These are phyloP conservation scores for Drosophila kokeensis DNA, from an alignment of 2,888 invertebrate genomes.

Conservation along the genomic window DNA sequence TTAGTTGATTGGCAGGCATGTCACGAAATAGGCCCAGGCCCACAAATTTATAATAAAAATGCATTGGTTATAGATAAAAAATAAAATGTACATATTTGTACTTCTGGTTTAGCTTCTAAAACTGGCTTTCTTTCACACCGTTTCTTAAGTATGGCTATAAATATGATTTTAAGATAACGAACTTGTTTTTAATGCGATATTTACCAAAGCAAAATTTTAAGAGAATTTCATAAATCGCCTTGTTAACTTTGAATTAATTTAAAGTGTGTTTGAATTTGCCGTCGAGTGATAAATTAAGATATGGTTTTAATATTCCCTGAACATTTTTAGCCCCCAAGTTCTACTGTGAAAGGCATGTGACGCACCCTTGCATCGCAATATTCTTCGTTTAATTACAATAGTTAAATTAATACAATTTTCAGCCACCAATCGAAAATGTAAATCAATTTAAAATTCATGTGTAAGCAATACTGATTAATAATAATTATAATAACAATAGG, in stretches of 20 bases:
- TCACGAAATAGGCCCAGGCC: constrained; percentile 9
- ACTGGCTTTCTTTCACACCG: constrained; percentile 49
- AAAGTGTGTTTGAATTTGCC: constrained; percentile 45
- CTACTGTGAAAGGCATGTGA: neutral
- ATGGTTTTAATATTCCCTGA: neutral
- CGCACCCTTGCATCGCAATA: neutral
- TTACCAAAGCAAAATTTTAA: constrained; percentile 25
- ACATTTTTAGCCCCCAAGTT: neutral
- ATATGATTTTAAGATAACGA: constrained; percentile 27
- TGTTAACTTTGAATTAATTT: constrained; percentile 30
- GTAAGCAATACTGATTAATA: neutral
- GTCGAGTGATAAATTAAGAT: constrained; percentile 39
- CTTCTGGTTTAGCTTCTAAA: constrained; percentile 30
- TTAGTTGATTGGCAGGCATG: constrained; percentile 13
- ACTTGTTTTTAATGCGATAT: constrained; percentile 45
- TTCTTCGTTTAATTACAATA: neutral
- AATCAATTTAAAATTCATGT: neutral
- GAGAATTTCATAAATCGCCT: constrained; percentile 38
- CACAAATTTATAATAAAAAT: constrained; percentile 5
- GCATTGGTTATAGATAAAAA: neutral
- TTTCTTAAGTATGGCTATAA: constrained; percentile 39
- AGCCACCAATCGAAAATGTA: neutral
- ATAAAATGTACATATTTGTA: neutral
- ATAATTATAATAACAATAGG: neutral
- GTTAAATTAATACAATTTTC: neutral